Conservation (phyloP, 2,797 vertebrate genomes). For the Takifugu ocellatus region DNA sequence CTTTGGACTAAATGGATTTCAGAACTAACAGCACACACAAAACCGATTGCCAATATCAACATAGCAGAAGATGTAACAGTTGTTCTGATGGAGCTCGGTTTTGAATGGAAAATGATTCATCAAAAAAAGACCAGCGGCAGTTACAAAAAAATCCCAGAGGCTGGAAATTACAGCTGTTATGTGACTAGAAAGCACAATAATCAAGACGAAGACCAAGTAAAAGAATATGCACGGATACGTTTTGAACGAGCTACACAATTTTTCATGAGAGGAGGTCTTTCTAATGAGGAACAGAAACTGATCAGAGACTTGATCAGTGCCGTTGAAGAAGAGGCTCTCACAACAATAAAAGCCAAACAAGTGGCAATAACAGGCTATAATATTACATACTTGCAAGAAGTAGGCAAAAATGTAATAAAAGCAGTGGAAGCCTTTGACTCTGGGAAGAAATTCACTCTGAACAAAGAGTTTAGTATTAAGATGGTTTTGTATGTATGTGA, state of each 20-base stretch:
- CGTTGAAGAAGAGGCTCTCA: neutral
- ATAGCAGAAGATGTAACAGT: accelerated
- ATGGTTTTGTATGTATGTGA: conserved; percentile 32
- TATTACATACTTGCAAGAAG: conserved; percentile 3
- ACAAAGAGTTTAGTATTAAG: conserved; percentile 45
- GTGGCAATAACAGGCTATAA: conserved; percentile 38
- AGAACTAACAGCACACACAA: conserved; percentile 16
- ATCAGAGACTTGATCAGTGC: neutral
- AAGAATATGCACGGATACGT: too few species aligned
- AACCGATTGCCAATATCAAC: conserved; percentile 16
- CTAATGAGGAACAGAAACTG: neutral
- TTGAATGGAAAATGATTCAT: neutral
- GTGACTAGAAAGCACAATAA: neutral
- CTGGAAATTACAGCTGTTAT: conserved; percentile 6
- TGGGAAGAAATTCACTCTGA: neutral
- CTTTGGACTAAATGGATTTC: conserved; percentile 4
- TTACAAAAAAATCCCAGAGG: neutral
- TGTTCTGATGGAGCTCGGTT: neutral
- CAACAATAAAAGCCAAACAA: neutral
- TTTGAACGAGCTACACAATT: neutral
- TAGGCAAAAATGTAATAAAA: conserved; percentile 1
- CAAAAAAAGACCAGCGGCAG: neutral
- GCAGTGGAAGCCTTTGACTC: conserved; percentile 13
- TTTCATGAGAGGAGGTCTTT: neutral
- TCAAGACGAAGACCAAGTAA: neutral